Evolutionary conservation across 1,140 invertebrate genomes (phyloP).

Genomic region (Babylonia areolata): DNA sequence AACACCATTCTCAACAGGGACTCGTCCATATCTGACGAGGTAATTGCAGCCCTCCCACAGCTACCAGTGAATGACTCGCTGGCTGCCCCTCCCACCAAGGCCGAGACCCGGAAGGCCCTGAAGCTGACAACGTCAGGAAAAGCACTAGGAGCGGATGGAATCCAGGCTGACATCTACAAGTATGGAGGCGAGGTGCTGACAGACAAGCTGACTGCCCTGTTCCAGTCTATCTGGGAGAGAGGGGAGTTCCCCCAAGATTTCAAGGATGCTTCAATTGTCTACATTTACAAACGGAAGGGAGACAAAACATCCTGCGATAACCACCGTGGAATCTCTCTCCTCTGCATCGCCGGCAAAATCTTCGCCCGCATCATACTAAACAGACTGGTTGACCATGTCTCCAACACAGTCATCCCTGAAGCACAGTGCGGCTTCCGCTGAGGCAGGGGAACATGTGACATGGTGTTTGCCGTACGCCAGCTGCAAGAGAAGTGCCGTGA

Average conservation of each 20-base stretch:
- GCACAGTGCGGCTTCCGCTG: no score
- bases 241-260: slow-evolving; percentile 35
- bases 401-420: no score
- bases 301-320: no score
- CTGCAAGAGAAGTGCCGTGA: slow-evolving; percentile 54
- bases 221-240: slow-evolving; percentile 3
- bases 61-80: slow-evolving; percentile 27
- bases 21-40: no score
- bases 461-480: slow-evolving; percentile 52
- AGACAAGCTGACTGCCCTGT: slow-evolving; percentile 27
- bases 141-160: no score
- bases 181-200: not conserved
- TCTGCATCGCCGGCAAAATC: slow-evolving; percentile 43
- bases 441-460: slow-evolving; percentile 47
- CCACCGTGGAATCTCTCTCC: no score
- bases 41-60: slow-evolving; percentile 36
- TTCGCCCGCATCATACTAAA: slow-evolving; percentile 45
- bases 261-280: slow-evolving; percentile 46
- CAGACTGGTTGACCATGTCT: no score
- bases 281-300: no score
- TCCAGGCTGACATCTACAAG: no score
- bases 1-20: not conserved
- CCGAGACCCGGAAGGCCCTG: no score
- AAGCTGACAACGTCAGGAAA: no score
- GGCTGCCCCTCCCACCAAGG: slow-evolving; percentile 1